Evolutionary conservation across 2,888 invertebrate genomes (phyloP), one percentile per base, ranked within the genome.

Genomic region (Stegophylla sp.): DNA sequence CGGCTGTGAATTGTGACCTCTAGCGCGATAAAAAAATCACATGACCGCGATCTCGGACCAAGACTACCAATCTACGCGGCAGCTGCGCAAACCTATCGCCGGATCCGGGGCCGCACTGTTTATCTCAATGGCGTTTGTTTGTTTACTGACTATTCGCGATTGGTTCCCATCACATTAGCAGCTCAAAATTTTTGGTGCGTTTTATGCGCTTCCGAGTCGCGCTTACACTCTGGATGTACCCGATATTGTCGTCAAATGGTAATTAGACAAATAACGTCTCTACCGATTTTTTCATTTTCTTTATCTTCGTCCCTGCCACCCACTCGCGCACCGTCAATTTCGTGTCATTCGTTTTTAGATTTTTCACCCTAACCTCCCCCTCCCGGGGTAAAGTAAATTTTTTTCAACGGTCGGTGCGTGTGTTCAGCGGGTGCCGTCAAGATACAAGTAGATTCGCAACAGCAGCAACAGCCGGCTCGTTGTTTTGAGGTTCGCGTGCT

Each of bases 121-220:
- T 79, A 69, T 71, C 61, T 71, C 45, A 79, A 79, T 79, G 79
- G 79, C 79, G 79, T 79, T 79, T 79, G 79, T 79, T 79, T 79
- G 79, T 79, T 71, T 79, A 79, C 79, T 79, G 69, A 71, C 61
- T 51, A 71, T 79, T 63, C 41, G 43, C 67, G 43, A 79, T 79
- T 79, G 79, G 79, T 26, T 71, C 69, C 26, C 34, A 23, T 51
- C 69, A 17, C 79, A 71, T 71, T 79, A 71, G 79, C 61, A 61
- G 48, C 69, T 79, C 69, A 71, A 79, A 79, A 61, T 79, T 71
- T 79, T 48, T 48, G 69, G 79, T 79, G 69, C 79, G 48, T 79
- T 61, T 69, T 64, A 71, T 79, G 51, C 59, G 61, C 41, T 71
- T 61, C 67, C 43, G 64, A 66, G 48, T 51, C 20, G 61, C 74